Percentiles rank a stretch among this genome's conserved stretches.
Evolutionary conservation across 2,888 invertebrate species (phyloP).

Genomic region (Theretra japonica): DNA sequence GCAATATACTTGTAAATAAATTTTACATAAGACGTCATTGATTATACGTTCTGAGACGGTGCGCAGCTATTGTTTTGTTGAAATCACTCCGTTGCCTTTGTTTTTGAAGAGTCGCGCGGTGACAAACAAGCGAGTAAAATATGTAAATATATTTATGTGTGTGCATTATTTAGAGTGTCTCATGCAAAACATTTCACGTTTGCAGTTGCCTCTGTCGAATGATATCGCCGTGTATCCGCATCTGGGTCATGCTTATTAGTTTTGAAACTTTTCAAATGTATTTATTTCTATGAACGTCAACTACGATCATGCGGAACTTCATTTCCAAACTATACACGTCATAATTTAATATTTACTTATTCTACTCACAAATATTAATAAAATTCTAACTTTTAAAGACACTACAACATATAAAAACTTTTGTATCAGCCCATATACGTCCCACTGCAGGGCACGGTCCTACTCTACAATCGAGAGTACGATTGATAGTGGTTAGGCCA

Average conservation of each 20-base stretch:
- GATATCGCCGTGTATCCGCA: neutral
- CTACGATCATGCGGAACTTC: no score
- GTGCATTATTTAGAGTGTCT: constrained; percentile 19
- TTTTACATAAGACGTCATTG: neutral
- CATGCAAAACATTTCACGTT: constrained; percentile 22
- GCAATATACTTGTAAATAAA: neutral
- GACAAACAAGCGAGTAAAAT: constrained; percentile 18
- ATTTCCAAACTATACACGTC: no score
- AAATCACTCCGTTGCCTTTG: constrained; percentile 10
- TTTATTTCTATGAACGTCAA: neutral
- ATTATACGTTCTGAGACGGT: neutral
- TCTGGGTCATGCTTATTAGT: neutral
- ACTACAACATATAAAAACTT: no score
- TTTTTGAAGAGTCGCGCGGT: constrained; percentile 4
- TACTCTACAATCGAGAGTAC: no score
- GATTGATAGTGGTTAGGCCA: no score
- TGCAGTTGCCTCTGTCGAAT: neutral
- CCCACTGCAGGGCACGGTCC: no score
- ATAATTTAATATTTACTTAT: no score
- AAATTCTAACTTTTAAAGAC: no score
- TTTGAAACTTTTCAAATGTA: neutral
- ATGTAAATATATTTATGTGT: constrained; percentile 25
- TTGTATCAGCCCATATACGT: no score
- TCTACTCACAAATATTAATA: no score
- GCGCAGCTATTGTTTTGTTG: neutral